phyloP scores from a whole-genome alignment of 2,888 invertebrate genomes.

The Hydrotaea cyrtoneurina region DNA sequence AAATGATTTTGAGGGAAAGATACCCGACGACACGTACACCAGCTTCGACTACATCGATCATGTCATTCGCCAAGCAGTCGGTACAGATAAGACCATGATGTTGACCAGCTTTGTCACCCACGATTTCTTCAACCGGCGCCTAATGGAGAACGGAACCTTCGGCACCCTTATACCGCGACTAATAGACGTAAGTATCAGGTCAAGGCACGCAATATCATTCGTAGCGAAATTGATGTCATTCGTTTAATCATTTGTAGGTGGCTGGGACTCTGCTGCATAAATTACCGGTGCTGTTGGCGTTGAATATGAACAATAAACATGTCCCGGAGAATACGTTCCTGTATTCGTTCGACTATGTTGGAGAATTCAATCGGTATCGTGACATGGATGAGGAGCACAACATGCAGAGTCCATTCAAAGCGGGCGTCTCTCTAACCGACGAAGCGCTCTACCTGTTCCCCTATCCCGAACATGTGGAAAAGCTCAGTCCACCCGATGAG shows the following conservation, averaged over 20 bases:
- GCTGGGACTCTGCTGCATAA: conserved; percentile 81
- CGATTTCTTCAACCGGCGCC: conserved; percentile 80
- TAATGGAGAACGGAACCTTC: conserved; percentile 81
- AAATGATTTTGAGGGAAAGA: conserved; percentile 76
- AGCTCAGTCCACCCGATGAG: conserved; percentile 78
- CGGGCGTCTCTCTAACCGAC: conserved; percentile 83
- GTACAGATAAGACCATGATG: conserved; percentile 80
- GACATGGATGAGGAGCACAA: conserved; percentile 80
- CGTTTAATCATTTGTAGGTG: conserved; percentile 78
- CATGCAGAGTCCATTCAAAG: conserved; percentile 80
- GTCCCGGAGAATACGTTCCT: conserved; percentile 80
- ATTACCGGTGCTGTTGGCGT: conserved; percentile 80
- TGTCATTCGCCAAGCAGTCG: conserved; percentile 77
- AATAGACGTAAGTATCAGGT: conserved; percentile 80
- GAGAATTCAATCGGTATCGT: conserved; percentile 80
- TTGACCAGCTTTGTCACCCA: conserved; percentile 80
- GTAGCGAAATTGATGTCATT: neutral
- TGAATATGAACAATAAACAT: conserved; percentile 79
- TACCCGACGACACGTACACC: conserved; percentile 76
- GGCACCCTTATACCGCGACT: conserved; percentile 81
- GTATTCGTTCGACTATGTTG: conserved; percentile 82
- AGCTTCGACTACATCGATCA: conserved; percentile 77
- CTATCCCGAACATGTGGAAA: conserved; percentile 76
- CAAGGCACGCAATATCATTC: neutral
- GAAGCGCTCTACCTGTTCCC: conserved; percentile 83